Base-by-base conservation (phyloP, 2,888 invertebrate genomes). In the Chymomyza caudatula region DNA sequence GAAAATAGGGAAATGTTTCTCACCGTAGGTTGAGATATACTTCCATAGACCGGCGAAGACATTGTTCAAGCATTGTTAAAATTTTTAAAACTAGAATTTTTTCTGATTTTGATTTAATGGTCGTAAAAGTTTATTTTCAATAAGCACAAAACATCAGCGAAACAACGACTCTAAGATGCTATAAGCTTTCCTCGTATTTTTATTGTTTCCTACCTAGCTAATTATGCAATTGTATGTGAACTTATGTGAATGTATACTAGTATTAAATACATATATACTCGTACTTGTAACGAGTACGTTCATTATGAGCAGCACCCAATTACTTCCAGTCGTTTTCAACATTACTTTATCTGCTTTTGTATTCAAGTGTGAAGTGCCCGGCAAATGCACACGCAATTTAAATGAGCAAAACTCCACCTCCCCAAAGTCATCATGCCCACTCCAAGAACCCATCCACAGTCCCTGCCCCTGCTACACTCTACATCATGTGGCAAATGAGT, bases 341-440 rank as follows among this genome's bases (percentile, higher is more conserved):
- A 82, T 82, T 79, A 82, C 85, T 82, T 78, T 79, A 82, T 85
- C 85, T 85, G 71, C 85, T 82, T 85, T 85, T 60, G 82, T 82
- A 85, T 85, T 85, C 82, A 85, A 85, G 82, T 82, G 82, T 82
- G 82, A 82, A 82, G 83, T 82, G 75, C 71, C 69, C 74, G 71
- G 78, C 74, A 81, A 82, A 82, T 82, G 81, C 73, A 82, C 85
- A 82, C 85, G 83, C 82, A 82, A 85, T 82, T 82, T 82, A 82
- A 82, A 82, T 82, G 78, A 81, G 84, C 68, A 70, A 72, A 17
- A 69, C n/a, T n/a, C n/a, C n/a, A 70, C 65, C 63, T n/a, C 47
- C 49, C 29, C 23, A 47, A 49, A 17, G 5, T 13, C 17, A 15
- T n/a, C 11, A 22, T 47, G 15, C 44, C 43, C 25, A 43, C 23